A percentile compares a stretch with the other conserved stretches of the same genome.
These are phyloP conservation scores for Bradypodion ventrale DNA, from an alignment of 2,797 vertebrate genomes.

Conservation along the genomic window DNA sequence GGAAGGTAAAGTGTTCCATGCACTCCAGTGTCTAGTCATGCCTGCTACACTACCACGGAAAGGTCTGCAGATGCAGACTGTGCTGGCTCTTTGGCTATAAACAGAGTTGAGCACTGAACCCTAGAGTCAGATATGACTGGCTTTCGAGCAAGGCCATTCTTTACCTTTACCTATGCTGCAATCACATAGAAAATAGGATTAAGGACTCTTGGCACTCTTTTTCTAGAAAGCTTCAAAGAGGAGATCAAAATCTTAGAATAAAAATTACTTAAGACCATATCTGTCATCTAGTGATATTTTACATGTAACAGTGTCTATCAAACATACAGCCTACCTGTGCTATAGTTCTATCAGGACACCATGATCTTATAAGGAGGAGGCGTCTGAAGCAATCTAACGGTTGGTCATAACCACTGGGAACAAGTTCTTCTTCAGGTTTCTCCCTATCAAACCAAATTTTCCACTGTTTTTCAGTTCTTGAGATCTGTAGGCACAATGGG, in stretches of 20 bases:
- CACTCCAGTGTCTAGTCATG: too few species aligned
- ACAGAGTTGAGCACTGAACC: too few species aligned
- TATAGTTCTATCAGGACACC: constrained; percentile 96
- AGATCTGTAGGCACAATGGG: constrained; percentile 78
- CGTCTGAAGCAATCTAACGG: constrained; percentile 88
- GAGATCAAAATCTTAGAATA: neutral
- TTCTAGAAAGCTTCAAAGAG: neutral
- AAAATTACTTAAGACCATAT: neutral
- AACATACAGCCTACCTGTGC: constrained; percentile 82
- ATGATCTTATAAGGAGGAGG: constrained; percentile 93
- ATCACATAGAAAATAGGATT: neutral
- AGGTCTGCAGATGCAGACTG: too few species aligned
- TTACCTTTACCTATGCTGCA: too few species aligned
- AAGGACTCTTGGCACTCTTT: neutral
- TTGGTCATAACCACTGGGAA: constrained; percentile 88
- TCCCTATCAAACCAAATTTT: constrained; percentile 95
- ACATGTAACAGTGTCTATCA: neutral
- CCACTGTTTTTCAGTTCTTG: constrained; percentile 90
- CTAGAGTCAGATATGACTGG: too few species aligned
- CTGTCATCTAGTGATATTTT: neutral
- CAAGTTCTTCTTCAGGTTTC: constrained; percentile 88
- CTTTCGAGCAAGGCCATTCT: too few species aligned
- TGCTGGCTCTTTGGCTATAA: too few species aligned
- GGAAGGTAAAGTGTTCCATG: too few species aligned
- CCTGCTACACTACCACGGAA: too few species aligned